phyloP scores from a whole-genome alignment of 1,140 invertebrate species.

The Pogonognathellus flavescens region DNA sequence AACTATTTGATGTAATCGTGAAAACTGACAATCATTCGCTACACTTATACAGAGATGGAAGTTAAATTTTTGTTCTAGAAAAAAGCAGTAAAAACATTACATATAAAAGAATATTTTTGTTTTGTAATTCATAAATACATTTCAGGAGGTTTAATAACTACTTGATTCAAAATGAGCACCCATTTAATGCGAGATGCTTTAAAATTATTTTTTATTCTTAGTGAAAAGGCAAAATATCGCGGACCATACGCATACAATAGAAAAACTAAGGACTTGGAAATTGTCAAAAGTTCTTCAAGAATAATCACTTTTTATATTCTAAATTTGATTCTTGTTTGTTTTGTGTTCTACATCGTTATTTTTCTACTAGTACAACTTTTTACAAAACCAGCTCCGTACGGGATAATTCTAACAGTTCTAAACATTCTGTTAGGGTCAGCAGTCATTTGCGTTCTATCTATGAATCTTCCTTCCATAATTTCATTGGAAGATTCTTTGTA shows the following conservation, averaged over 20 bases:
- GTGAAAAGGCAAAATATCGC: not conserved
- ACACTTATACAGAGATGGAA: too few relatives aligned
- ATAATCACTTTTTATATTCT: too few relatives aligned
- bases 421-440: not conserved
- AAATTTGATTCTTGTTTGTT: not conserved
- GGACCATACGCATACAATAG: not conserved
- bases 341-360: not conserved
- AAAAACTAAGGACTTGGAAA: not conserved
- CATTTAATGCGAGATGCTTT: not conserved
- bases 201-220: not conserved
- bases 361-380: not conserved
- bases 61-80: too few relatives aligned
- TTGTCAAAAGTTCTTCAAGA: not conserved
- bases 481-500: not conserved
- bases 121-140: too few relatives aligned
- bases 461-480: not conserved
- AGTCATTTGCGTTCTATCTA: not conserved
- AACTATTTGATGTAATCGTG: too few relatives aligned
- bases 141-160: too few relatives aligned
- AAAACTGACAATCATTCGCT: too few relatives aligned
- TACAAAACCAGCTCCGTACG: not conserved
- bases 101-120: too few relatives aligned
- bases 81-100: too few relatives aligned
- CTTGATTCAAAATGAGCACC: not conserved
- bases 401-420: not conserved